Evolutionary conservation across 1,140 invertebrate genomes (phyloP), one percentile per base, ranked within the genome.

Genomic region (Anastatus disparis): DNA sequence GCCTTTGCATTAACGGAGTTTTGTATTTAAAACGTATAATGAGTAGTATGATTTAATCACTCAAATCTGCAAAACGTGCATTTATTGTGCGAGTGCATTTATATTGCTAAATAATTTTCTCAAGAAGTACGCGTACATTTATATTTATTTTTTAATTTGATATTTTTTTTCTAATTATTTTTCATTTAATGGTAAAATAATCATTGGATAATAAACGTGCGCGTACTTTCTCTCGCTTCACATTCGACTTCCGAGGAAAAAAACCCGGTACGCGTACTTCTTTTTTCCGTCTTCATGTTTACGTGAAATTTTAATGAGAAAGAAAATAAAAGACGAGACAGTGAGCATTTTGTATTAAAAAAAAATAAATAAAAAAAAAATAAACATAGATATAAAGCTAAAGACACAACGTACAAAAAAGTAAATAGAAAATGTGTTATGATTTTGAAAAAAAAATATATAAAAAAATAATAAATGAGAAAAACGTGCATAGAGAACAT

Each of bases 211-310:
- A 42, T 65, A 46, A 56, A 48, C 50, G 68, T 76, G 75, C 74
- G 67, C 69, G 73, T 76, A 78, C 74, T 76, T 75, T 71, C 42
- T 66, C 48, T 38, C 52, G 38, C 59, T n/a, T n/a, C n/a, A 69
- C 71, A 77, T 79, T 76, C 77, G 77, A 78, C 77, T 70, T 77
- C 65, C 74, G 74, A 58, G 44, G 72, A 77, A 77, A 76, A 35
- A 58, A 67, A 67, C 72, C 74, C 44, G 74, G 52, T 75, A 76
- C 75, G 72, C 77, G 77, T 78, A 78, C 77, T 78, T 78, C 75
- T 76, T 76, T 44, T 13, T 31, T 56, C 3, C 27, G 3, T 24
- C 15, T 9, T 52, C 17, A 31, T 50, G 17, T 4, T 44, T 52
- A n/a, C 29, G 22, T 24, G 44, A 63, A 35, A 12, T 6, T 20